Evolutionary conservation across 2,113 vertebrate species (phyloP).

Genomic region (Pseudorasbora parva): DNA sequence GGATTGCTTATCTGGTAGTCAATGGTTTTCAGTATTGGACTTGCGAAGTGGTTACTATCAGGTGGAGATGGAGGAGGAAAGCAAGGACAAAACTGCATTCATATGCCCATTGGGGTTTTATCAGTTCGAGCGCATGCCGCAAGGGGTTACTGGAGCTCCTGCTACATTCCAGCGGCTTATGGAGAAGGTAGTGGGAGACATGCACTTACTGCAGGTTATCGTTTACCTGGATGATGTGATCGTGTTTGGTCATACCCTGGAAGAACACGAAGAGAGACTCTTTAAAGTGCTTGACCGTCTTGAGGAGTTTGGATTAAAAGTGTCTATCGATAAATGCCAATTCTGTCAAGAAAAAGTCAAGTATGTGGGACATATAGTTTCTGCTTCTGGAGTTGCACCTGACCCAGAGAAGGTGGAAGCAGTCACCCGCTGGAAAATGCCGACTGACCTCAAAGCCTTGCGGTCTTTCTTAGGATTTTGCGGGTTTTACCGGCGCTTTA

Average conservation of each 20-base stretch:
- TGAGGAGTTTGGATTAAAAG: not conserved
- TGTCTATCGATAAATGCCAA: slow-evolving; percentile 22
- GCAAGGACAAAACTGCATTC: too few species aligned
- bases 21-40: too few species aligned
- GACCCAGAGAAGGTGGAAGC: slow-evolving; percentile 14
- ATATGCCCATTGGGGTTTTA: too few species aligned
- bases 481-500: not conserved
- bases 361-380: not conserved
- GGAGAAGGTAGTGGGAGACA: too few species aligned
- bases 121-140: too few species aligned
- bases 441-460: not conserved
- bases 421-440: not conserved
- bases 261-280: not conserved
- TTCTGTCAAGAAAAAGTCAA: slow-evolving; percentile 21
- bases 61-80: too few species aligned
- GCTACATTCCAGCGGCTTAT: too few species aligned
- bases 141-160: too few species aligned
- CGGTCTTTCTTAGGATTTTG: slow-evolving; percentile 15
- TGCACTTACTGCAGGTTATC: too few species aligned
- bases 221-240: too few species aligned
- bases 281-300: not conserved
- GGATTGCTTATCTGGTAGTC: too few species aligned
- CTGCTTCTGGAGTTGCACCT: not conserved
- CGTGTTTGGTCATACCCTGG: not conserved
- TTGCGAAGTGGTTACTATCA: too few species aligned